phyloP scores from a whole-genome alignment of 2,113 vertebrate genomes.

The Scomber colias region DNA sequence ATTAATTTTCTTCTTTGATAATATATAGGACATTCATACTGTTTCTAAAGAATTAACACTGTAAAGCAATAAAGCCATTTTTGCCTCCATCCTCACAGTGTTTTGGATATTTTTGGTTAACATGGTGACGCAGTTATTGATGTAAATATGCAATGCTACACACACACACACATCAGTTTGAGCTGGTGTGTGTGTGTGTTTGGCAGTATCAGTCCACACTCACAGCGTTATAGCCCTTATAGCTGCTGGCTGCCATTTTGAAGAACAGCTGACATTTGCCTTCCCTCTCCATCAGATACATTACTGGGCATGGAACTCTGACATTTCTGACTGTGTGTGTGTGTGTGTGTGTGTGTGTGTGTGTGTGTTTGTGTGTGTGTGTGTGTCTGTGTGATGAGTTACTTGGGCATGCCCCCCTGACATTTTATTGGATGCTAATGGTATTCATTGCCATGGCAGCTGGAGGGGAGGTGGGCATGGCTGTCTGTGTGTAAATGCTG shows the following conservation, averaged over 20 bases:
- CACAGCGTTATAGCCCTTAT: slow-evolving; percentile 50
- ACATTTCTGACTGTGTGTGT: slow-evolving; percentile 76
- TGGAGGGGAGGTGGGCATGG: slow-evolving; percentile 56
- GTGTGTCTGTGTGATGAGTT: slow-evolving; percentile 32
- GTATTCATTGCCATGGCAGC: slow-evolving; percentile 75
- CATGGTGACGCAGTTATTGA: slow-evolving; percentile 8
- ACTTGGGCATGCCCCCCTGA: slow-evolving; percentile 68
- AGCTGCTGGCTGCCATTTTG: slow-evolving; percentile 81
- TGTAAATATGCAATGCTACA: slow-evolving; percentile 10
- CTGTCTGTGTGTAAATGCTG: slow-evolving; percentile 69
- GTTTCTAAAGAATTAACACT: background rate
- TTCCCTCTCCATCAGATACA: slow-evolving; percentile 80
- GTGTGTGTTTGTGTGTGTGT: slow-evolving; percentile 64
- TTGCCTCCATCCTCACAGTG: background rate
- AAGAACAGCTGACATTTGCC: slow-evolving; percentile 83
- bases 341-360: slow-evolving; percentile 34
- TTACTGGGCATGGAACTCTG: slow-evolving; percentile 78
- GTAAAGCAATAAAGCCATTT: background rate
- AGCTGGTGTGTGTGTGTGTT: slow-evolving; percentile 36
- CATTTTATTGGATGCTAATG: slow-evolving; percentile 82
- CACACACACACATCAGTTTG: background rate
- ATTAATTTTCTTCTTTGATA: no score
- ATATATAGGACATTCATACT: no score
- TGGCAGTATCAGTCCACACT: slow-evolving; percentile 50
- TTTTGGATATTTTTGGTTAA: background rate